Conservation (phyloP, 23 tunicate genomes). For the Ciona savignyi region DNA sequence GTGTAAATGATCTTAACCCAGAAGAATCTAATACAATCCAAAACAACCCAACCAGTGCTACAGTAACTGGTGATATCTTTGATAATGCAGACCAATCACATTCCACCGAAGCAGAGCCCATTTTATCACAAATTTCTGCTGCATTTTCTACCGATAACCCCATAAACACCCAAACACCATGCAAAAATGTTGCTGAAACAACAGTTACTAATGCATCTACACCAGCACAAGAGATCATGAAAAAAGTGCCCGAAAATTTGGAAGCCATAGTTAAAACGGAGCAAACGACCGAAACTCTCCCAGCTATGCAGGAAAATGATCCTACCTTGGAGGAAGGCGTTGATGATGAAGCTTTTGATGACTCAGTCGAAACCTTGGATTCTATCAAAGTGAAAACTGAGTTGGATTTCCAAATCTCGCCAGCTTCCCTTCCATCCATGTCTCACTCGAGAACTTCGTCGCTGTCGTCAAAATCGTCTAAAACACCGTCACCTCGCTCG, state of each 20-base stretch:
- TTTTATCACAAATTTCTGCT: no score
- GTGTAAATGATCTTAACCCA: no score
- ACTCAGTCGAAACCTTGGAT: neutral
- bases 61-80: no score
- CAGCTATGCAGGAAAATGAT: neutral
- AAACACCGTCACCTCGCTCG: neutral
- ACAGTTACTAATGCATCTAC: no score
- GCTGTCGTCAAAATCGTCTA: neutral
- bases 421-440: neutral
- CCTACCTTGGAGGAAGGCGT: neutral
- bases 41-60: no score
- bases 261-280: neutral
- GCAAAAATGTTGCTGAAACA: no score
- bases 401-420: neutral
- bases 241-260: neutral
- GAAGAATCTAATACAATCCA: no score
- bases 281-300: neutral
- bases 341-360: neutral
- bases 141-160: no score
- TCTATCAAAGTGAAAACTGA: neutral
- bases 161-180: neutral
- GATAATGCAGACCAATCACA: no score
- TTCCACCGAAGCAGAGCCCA: no score
- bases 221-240: neutral
- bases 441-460: neutral